A percentile compares a stretch with the other conserved stretches of the same genome.
phyloP scores from a whole-genome alignment of 2,888 invertebrate species.

The Synanthedon formicaeformis region DNA sequence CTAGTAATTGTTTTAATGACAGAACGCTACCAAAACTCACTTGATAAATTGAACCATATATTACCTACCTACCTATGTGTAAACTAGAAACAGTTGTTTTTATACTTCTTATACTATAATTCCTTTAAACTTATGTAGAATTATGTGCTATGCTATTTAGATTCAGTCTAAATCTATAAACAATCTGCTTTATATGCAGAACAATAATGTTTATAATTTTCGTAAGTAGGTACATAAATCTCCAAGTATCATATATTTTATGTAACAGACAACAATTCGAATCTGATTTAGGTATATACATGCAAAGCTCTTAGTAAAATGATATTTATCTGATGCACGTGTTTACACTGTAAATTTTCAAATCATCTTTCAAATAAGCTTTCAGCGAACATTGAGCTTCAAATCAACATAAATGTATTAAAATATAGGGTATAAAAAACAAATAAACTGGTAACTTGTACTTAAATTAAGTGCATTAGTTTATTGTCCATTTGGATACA shows the following conservation, averaged over 20 bases:
- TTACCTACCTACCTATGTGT: too few species aligned
- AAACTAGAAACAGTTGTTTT: too few species aligned
- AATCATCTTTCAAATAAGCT: constrained; percentile 32
- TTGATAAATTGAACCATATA: constrained; percentile 42
- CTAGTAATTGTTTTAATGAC: constrained; percentile 62
- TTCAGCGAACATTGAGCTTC: constrained; percentile 7
- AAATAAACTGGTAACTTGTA: constrained; percentile 42
- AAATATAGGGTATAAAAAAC: constrained; percentile 60
- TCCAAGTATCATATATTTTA: too few species aligned
- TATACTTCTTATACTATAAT: too few species aligned
- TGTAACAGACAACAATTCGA: too few species aligned
- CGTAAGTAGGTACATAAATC: too few species aligned
- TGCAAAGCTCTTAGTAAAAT: constrained; percentile 18
- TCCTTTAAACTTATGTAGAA: too few species aligned
- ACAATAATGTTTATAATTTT: too few species aligned
- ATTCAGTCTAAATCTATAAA: too few species aligned
- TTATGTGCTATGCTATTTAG: too few species aligned
- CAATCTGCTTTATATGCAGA: too few species aligned
- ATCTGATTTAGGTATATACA: constrained; percentile 13
- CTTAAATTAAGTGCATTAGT: constrained; percentile 61
- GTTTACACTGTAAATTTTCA: constrained; percentile 28
- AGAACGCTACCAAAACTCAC: constrained; percentile 38
- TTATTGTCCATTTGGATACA: constrained; percentile 45
- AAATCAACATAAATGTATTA: constrained; percentile 38
- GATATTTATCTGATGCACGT: constrained; percentile 14